phyloP scores from a whole-genome alignment of 2,797 vertebrate genomes.

The Phylloscopus collybita region DNA sequence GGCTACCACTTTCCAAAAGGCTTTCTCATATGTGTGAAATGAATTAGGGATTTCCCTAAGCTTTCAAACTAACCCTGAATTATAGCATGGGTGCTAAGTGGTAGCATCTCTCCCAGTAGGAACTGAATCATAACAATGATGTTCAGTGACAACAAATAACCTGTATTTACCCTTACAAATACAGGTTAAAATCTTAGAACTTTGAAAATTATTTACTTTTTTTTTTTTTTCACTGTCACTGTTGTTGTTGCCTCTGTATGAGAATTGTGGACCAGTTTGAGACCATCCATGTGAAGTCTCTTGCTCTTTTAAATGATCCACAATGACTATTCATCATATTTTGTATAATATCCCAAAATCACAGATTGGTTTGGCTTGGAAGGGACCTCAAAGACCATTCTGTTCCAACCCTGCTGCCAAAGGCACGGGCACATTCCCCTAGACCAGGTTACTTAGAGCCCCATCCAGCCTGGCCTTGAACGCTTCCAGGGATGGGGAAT shows the following conservation, averaged over 20 bases:
- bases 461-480: background rate
- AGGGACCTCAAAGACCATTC: background rate
- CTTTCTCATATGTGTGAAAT: background rate
- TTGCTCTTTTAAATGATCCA: background rate
- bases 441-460: background rate
- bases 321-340: background rate
- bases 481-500: background rate
- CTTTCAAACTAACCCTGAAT: background rate
- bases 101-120: background rate
- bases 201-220: background rate
- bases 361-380: background rate
- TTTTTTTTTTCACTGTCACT: rapidly evolving
- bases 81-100: background rate
- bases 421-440: background rate
- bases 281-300: background rate
- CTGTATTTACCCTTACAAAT: background rate
- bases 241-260: background rate
- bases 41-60: background rate
- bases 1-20: background rate
- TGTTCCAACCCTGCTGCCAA: background rate
- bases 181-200: background rate
- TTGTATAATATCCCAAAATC: background rate
- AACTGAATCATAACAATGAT: background rate
- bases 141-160: background rate
- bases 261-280: background rate